Evolutionary conservation across 2,888 invertebrate genomes (phyloP).

Genomic region (Notodonta dromedarius): DNA sequence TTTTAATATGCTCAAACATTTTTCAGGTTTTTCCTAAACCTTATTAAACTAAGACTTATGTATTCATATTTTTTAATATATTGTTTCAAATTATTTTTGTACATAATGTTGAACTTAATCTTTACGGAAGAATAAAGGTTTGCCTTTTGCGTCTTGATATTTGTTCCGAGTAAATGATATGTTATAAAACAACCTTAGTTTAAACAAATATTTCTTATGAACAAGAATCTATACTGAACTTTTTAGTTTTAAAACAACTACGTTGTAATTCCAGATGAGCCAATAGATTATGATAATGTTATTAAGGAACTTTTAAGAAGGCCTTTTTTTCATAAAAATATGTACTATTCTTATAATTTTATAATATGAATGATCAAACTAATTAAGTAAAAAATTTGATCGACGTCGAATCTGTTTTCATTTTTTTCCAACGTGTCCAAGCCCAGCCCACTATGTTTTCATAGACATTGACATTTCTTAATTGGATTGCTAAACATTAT

Average conservation of each 20-base stretch:
- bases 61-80: background rate
- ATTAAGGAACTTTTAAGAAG: too few species aligned
- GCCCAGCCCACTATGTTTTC: slow-evolving; percentile 37
- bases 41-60: too few species aligned
- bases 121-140: slow-evolving; percentile 43
- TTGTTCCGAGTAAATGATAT: slow-evolving; percentile 56
- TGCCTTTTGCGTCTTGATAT: slow-evolving; percentile 47
- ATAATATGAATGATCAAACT: too few species aligned
- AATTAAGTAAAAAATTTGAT: too few species aligned
- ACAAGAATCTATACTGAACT: slow-evolving; percentile 33
- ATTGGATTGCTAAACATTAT: slow-evolving; percentile 68
- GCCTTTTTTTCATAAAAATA: too few species aligned
- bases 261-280: background rate
- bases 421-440: background rate
- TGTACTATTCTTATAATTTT: too few species aligned
- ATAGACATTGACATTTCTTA: slow-evolving; percentile 66
- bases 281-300: background rate
- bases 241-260: slow-evolving; percentile 21
- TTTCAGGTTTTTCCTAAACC: too few species aligned
- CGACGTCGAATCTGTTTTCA: background rate
- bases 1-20: too few species aligned
- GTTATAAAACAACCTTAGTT: slow-evolving; percentile 45
- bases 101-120: slow-evolving; percentile 12
- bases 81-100: background rate
- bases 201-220: slow-evolving; percentile 36